Base-by-base conservation (phyloP, 2,113 vertebrate genomes). In the Dipodomys ordii region DNA sequence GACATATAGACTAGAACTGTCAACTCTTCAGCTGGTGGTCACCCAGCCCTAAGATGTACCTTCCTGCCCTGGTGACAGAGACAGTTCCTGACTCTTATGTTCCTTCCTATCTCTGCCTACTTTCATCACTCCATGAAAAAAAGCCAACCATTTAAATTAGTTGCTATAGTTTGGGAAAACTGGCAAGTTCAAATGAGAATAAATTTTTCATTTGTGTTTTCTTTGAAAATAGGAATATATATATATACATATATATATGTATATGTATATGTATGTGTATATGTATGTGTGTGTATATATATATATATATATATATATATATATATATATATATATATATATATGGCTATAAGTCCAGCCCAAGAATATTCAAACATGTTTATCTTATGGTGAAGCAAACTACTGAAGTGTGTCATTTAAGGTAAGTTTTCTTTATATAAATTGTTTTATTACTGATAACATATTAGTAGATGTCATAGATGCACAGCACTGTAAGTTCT, bases 361-460 rank as follows among this genome's bases (percentile, higher is more conserved):
- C 12, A 83, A 25, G 35, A 7, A 83, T 84, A 9, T 91, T 92
- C 62, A 91, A 89, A 81, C 16, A 79, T 23, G 90, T 44, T 32
- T 71, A 25, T 67, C 35, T 53, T 32, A 65, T 83, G 20, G 12
- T 49, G 68, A 89, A 80, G 57, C 19, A 49, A 84, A 84, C 18
- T 60, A 72, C 9, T 32, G 7, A 91, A 60, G 19, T 88, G n/a
- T 69, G 12, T 74, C 67, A 86, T 49, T 87, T 60, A 79, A 90
- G 32, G 49, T 46, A n/a, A 57, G 15, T 57, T 57, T 39, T 39
- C 39, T 39, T 39, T 39, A 39, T 39, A 39, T 53, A 13, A 53
- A 65, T 19, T 74, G 67, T 46, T 27, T 79, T 74, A 84, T 83
- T 80, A 91, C 22, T 20, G 28, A 71, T 87, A 85, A 65, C 11